Evolutionary conservation across 2,888 invertebrate genomes (phyloP).

Genomic region (Xestoiulus laeticollis): DNA sequence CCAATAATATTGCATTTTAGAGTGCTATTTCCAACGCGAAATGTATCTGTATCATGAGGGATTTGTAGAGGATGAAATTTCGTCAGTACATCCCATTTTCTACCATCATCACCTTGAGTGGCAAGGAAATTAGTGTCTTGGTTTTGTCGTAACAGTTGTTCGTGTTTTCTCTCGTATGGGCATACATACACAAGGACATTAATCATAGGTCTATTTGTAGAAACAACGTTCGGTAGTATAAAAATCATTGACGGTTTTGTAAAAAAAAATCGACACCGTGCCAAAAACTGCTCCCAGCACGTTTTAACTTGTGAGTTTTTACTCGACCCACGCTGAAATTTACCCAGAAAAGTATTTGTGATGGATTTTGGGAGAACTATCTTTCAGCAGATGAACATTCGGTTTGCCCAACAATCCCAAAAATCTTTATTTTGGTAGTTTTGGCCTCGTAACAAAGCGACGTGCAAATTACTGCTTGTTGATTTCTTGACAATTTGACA

Average conservation of each 20-base stretch:
- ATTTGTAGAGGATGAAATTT: slow-evolving; percentile 28
- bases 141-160: slow-evolving; percentile 13
- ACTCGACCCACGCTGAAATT: neutral
- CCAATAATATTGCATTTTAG: neutral
- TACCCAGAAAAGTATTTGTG: neutral
- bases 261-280: neutral
- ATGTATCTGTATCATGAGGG: slow-evolving; percentile 9
- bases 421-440: neutral
- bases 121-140: slow-evolving; percentile 31
- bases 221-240: neutral
- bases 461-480: neutral
- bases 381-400: neutral
- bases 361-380: neutral
- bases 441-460: neutral
- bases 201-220: slow-evolving; percentile 30
- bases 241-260: neutral
- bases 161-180: neutral
- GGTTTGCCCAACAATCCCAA: neutral
- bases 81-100: slow-evolving; percentile 13
- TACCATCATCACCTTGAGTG: slow-evolving; percentile 17
- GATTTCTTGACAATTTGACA: neutral
- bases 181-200: neutral
- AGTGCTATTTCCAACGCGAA: slow-evolving; percentile 29
- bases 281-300: neutral
- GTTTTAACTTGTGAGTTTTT: neutral